A percentile compares a stretch with the other conserved stretches of the same genome.
Conservation (phyloP, 2,797 vertebrate species). For the Lutjanus campechanus region DNA sequence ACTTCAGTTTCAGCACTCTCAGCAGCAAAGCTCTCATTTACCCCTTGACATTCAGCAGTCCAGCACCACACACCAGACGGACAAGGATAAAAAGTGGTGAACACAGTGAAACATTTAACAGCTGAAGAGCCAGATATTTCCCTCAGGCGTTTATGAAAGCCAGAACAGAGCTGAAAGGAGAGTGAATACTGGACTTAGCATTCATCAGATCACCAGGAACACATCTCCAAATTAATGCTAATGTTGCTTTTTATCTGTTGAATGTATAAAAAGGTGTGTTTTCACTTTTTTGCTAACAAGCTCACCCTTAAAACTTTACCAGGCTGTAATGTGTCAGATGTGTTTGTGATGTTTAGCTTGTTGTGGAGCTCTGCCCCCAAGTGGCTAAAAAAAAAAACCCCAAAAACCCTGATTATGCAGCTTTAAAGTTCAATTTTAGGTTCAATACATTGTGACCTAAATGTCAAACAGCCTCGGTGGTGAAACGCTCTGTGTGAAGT, state of each 20-base stretch:
- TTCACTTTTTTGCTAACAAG: neutral
- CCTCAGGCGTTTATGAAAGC: neutral
- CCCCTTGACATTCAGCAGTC: neutral
- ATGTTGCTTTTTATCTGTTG: too few species aligned
- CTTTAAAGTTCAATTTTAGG: conserved; percentile 19
- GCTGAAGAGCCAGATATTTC: neutral
- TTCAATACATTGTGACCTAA: neutral
- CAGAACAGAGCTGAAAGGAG: neutral
- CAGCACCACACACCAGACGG: neutral
- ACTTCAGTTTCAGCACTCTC: neutral
- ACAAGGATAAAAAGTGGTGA: neutral
- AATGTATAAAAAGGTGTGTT: too few species aligned
- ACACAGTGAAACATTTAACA: neutral
- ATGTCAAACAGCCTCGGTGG: conserved; percentile 7
- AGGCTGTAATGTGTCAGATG: conserved; percentile 10
- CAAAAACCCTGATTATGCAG: conserved; percentile 19
- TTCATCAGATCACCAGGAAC: too few species aligned
- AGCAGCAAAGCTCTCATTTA: neutral
- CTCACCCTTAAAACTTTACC: neutral
- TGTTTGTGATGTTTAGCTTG: conserved; percentile 10
- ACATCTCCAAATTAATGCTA: too few species aligned
- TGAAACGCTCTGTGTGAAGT: conserved; percentile 8
- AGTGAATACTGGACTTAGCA: too few species aligned
- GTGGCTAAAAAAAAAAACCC: conserved; percentile 8
- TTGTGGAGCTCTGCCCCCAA: neutral